Percentiles rank a stretch among this genome's conserved stretches.
These are phyloP conservation scores for Cyanistes caeruleus DNA, from an alignment of 2,113 vertebrate genomes.

Conservation along the genomic window DNA sequence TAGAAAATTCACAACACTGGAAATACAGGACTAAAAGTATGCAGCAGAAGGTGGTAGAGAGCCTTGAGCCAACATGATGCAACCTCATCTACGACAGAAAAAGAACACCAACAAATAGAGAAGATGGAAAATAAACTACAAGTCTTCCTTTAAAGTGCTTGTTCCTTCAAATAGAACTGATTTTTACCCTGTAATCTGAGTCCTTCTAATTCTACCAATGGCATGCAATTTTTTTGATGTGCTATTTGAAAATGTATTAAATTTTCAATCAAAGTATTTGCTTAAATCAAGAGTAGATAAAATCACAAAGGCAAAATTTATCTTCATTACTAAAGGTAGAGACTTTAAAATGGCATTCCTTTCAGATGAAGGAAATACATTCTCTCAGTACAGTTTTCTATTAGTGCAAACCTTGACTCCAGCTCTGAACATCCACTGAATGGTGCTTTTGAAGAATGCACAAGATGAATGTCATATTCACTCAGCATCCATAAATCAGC, in stretches of 20 bases:
- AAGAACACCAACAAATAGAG: not conserved
- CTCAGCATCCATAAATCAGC: conserved; percentile 68
- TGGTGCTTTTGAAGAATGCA: conserved; percentile 65
- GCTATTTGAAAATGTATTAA: not conserved
- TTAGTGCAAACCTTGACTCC: not conserved
- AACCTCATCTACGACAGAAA: not conserved
- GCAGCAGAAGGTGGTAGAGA: not conserved
- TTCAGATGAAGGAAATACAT: conserved; percentile 51
- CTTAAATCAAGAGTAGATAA: not conserved
- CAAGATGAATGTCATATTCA: conserved; percentile 67
- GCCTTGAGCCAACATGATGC: not conserved
- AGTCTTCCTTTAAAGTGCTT: not conserved
- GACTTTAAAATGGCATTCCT: conserved; percentile 21
- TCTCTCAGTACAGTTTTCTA: not conserved
- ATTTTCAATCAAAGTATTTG: not conserved
- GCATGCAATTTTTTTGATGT: not conserved
- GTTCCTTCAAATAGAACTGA: not conserved
- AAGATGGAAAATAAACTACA: not conserved
- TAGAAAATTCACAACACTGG: not conserved
- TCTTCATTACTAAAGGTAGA: not conserved
- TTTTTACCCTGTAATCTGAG: not conserved
- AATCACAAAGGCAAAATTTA: conserved; percentile 28
- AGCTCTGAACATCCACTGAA: conserved; percentile 28
- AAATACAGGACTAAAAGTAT: not conserved
- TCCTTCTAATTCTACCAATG: not conserved